These are phyloP conservation scores for Solenopsis fugax DNA, from an alignment of 1,140 invertebrate genomes.

Conservation along the genomic window DNA sequence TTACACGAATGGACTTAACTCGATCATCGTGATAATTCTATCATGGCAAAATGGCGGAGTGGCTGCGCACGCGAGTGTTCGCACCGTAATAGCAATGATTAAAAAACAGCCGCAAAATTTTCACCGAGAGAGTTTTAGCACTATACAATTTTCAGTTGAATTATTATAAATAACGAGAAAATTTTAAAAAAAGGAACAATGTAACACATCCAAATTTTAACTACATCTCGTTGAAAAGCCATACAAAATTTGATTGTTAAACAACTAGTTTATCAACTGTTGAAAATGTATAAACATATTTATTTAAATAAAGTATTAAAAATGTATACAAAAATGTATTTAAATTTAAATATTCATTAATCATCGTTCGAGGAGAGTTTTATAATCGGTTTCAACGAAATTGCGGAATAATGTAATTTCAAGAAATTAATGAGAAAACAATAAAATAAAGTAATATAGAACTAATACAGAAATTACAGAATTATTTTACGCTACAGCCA, in stretches of 20 bases:
- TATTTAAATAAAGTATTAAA: too few species aligned
- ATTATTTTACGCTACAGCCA: background rate
- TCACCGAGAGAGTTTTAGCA: background rate
- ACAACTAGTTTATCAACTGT: constrained; percentile 20
- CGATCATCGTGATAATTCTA: constrained; percentile 54
- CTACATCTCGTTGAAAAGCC: background rate
- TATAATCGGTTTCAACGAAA: background rate
- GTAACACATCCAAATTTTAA: background rate
- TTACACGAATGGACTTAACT: constrained; percentile 56
- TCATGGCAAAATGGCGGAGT: constrained; percentile 18
- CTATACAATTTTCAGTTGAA: background rate
- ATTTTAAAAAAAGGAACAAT: background rate
- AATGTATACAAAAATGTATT: background rate
- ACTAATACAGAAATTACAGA: background rate
- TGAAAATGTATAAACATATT: background rate
- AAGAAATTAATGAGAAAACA: background rate
- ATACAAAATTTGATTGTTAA: background rate
- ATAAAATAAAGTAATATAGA: background rate
- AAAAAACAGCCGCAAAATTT: constrained; percentile 36
- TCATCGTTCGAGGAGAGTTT: background rate
- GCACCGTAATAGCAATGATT: constrained; percentile 24
- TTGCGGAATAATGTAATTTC: background rate
- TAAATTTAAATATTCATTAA: background rate
- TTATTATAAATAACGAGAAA: constrained; percentile 9
- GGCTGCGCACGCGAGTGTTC: constrained; percentile 1